These are phyloP conservation scores for Protonibea diacanthus DNA, from an alignment of 2,797 vertebrate species.

Conservation along the genomic window DNA sequence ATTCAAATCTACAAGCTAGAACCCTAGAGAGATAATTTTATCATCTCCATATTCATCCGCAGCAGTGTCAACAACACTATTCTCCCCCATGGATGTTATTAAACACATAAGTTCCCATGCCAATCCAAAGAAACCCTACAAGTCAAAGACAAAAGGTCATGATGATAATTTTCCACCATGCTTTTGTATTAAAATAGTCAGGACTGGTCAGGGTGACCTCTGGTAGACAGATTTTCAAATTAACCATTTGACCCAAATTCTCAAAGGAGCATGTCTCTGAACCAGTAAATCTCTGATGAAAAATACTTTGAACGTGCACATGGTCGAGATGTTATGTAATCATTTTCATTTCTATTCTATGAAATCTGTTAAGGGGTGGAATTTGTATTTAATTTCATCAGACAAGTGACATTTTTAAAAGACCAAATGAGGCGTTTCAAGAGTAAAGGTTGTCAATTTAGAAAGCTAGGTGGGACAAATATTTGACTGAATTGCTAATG, in stretches of 20 bases:
- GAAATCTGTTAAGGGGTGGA: background rate
- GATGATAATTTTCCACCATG: conserved; percentile 1
- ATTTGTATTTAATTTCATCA: conserved; percentile 10
- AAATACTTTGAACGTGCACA: background rate
- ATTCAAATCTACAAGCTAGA: conserved; percentile 71
- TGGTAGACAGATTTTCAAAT: conserved; percentile 17
- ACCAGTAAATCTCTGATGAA: background rate
- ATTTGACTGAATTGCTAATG: background rate
- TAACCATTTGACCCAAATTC: background rate
- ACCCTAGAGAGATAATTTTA: conserved; percentile 70
- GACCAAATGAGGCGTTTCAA: background rate
- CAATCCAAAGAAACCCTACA: conserved; percentile 30
- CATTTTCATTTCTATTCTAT: background rate
- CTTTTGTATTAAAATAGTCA: conserved; percentile 3
- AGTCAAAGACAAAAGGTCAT: conserved; percentile 25
- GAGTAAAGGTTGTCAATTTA: conserved; percentile 7
- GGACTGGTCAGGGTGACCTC: background rate
- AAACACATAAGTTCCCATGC: conserved; percentile 46
- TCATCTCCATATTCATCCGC: conserved; percentile 72
- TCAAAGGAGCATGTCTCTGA: background rate
- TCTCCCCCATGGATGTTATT: conserved; percentile 60
- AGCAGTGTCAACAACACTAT: conserved; percentile 62
- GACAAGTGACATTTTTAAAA: background rate
- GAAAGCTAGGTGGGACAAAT: background rate
- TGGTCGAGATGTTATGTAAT: background rate